A percentile compares a stretch with the other conserved stretches of the same genome.
Evolutionary conservation across 1,140 invertebrate genomes (phyloP).

Genomic region (Apocrypta bakeri): DNA sequence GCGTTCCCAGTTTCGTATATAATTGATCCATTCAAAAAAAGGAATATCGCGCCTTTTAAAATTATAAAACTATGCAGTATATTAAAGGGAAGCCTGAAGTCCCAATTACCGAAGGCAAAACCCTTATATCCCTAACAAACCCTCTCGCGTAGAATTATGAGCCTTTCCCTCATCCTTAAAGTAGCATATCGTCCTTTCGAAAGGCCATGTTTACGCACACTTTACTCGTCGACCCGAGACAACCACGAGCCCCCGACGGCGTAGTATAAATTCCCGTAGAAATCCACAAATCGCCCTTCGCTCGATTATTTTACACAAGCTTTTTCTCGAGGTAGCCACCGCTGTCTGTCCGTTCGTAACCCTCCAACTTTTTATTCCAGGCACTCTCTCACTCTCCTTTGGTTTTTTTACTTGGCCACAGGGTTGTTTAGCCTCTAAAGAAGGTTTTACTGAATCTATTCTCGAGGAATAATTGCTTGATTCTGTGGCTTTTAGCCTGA

Average conservation of each 20-base stretch:
- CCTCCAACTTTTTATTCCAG: slow-evolving; percentile 34
- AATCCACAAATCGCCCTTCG: slow-evolving; percentile 50
- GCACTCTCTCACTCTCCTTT: slow-evolving; percentile 12
- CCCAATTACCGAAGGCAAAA: background rate
- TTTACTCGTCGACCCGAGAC: background rate
- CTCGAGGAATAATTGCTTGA: background rate
- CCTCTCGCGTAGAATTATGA: background rate
- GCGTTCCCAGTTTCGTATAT: too few species aligned
- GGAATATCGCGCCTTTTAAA: background rate
- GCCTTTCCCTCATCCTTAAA: background rate
- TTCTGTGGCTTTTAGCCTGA: background rate
- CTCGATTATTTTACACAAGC: slow-evolving; percentile 52
- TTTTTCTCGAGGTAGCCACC: background rate
- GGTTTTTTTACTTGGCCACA: background rate
- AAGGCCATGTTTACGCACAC: background rate
- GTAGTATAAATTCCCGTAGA: slow-evolving; percentile 45
- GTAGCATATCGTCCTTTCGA: background rate
- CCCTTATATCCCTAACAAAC: background rate
- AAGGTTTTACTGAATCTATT: slow-evolving; percentile 26
- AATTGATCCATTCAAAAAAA: too few species aligned
- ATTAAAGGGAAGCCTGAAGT: background rate
- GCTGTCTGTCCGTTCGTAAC: slow-evolving; percentile 13
- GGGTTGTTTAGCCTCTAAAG: background rate
- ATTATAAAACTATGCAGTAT: background rate
- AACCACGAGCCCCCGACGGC: background rate